Evolutionary conservation across 2,113 vertebrate species (phyloP), one percentile per base, ranked within the genome.

Genomic region (Helogale parvula): DNA sequence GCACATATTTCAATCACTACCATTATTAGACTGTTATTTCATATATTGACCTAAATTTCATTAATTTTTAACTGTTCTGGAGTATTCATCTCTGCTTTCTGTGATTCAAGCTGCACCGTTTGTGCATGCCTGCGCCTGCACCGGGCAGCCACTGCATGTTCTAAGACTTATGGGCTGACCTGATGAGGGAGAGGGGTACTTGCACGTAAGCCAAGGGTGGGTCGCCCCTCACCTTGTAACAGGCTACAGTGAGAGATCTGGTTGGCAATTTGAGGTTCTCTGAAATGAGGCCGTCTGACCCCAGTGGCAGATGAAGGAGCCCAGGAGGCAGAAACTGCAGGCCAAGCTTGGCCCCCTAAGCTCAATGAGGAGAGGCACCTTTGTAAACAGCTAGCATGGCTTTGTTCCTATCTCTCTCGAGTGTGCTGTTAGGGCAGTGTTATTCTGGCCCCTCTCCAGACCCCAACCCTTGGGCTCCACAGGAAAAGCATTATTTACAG

Each of bases 321-420:
- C 19, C 17, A 2, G 12, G 35, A 65, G 17, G 17, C 29, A 83
- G 13, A 86, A 25, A 54, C 0, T 7, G 3, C 47, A 50, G 38
- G 3, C 8, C 5, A 17, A 52, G 17, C 11, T 3, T 60, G 29
- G 4, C 31, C 45, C 91, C 21, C 17, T 52, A 82, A 52, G 21
- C 11, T 7, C 12, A 41, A 13, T 0, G 45, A 12, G 11, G 33
- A 31, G 60, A 79, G 21, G 21, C 0, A 3, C 9, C 4, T 50
- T 1, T 41, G 29, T 57, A 35, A 92, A 54, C 63, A 63, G 35
- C 33, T 66, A 31, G 2, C 16, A 27, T 10, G 21, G 13, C 19
- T 88, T 72, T 41, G 33, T 15, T 86, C 27, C 14, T 47, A 5
- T 25, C 41, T 15, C 68, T 7, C 41, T 9, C 41, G 41, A 9